Conservation (phyloP, 2,888 invertebrate genomes). For the Sminthurinus aureus region DNA sequence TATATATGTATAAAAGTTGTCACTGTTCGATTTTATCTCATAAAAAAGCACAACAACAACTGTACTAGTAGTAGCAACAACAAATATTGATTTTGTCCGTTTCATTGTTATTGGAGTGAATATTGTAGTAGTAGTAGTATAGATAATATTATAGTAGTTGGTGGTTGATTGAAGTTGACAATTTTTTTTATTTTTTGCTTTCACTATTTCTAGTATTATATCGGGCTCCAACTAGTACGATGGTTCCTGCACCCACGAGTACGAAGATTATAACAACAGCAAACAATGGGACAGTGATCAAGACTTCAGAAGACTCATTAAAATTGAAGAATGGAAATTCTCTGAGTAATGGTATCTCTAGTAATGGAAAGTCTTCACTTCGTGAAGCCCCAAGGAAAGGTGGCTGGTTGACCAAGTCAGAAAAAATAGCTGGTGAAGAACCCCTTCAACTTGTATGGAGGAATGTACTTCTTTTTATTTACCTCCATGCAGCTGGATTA, state of each 20-base stretch:
- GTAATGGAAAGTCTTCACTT: constrained; percentile 33
- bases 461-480: constrained; percentile 78
- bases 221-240: constrained; percentile 30
- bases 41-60: too few relatives aligned
- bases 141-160: too few relatives aligned
- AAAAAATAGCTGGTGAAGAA: constrained; percentile 18
- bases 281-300: constrained; percentile 45
- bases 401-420: constrained; percentile 10
- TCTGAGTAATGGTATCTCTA: constrained; percentile 19
- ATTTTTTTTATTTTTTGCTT: not conserved
- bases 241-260: constrained; percentile 57
- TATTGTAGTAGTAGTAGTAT: too few relatives aligned
- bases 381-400: not conserved
- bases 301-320: constrained; percentile 44
- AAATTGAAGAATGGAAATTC: constrained; percentile 24
- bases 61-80: too few relatives aligned
- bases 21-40: too few relatives aligned
- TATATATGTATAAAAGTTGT: too few relatives aligned
- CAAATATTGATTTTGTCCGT: too few relatives aligned
- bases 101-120: too few relatives aligned
- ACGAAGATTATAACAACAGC: constrained; percentile 55
- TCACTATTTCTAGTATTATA: too few relatives aligned
- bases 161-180: not conserved
- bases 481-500: constrained; percentile 77
- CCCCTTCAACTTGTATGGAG: constrained; percentile 75